A percentile compares a stretch with the other conserved stretches of the same genome.
phyloP scores from a whole-genome alignment of 2,113 vertebrate genomes.

The Myxocyprinus asiaticus region DNA sequence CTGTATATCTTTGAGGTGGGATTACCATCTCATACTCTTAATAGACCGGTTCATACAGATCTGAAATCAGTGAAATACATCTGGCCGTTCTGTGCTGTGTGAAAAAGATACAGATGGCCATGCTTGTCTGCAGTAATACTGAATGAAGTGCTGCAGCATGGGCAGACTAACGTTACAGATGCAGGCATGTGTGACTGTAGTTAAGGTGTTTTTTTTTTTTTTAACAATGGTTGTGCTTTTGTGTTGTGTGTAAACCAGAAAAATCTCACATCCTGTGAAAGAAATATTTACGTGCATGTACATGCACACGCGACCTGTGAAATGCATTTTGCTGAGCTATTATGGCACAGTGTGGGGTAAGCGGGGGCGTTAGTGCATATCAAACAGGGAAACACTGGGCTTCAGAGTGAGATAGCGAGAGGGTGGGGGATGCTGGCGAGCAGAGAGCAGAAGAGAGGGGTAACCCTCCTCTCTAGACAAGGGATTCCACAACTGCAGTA shows the following conservation, averaged over 20 bases:
- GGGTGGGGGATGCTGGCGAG: conserved; percentile 21
- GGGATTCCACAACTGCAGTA: conserved; percentile 82
- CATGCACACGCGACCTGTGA: conserved; percentile 16
- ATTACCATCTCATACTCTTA: background rate
- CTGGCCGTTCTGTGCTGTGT: background rate
- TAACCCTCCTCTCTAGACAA: conserved; percentile 75
- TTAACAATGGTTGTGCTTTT: background rate
- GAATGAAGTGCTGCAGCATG: background rate
- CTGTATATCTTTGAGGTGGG: background rate
- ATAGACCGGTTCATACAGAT: background rate
- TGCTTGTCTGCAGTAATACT: background rate
- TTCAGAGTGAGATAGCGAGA: conserved; percentile 37
- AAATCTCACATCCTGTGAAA: conserved; percentile 29
- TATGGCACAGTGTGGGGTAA: conserved; percentile 68
- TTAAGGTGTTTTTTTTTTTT: conserved; percentile 3
- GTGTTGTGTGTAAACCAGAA: background rate
- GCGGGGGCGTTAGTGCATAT: conserved; percentile 33
- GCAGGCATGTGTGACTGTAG: background rate
- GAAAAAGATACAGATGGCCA: background rate
- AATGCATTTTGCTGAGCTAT: conserved; percentile 48
- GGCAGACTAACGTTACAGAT: background rate
- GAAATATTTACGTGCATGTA: conserved; percentile 10
- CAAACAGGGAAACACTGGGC: conserved; percentile 44
- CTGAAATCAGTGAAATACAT: background rate
- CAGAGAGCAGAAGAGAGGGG: conserved; percentile 60